Evolutionary conservation across 53 echinoderm and acorn worm species (phyloP).

Genomic region (Glandiceps talaboti): DNA sequence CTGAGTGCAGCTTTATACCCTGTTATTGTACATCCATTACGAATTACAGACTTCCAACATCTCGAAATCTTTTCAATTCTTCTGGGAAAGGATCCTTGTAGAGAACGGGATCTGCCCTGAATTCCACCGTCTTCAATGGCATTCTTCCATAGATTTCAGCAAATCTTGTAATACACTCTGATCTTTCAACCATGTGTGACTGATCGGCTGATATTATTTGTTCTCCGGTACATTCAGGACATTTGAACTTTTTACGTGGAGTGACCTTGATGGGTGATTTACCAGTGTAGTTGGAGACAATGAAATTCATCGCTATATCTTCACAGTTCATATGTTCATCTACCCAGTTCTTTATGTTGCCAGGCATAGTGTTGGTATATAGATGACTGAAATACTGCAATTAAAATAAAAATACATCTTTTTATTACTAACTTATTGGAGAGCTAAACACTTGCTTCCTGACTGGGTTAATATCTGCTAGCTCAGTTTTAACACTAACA

Average conservation of each 20-base stretch:
- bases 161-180: constrained; percentile 86
- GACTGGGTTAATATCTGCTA: too few species aligned
- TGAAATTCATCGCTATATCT: constrained; percentile 97
- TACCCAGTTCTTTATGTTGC: constrained; percentile 77
- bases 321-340: constrained; percentile 98
- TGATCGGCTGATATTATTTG: constrained; percentile 92
- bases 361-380: constrained; percentile 90
- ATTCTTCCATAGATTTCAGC: constrained; percentile 67
- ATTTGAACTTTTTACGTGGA: constrained; percentile 96
- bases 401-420: too few species aligned
- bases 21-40: too few species aligned
- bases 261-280: constrained; percentile 93
- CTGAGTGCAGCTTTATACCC: too few species aligned
- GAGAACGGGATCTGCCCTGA: constrained; percentile 86
- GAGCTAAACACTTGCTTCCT: too few species aligned
- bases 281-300: constrained; percentile 74
- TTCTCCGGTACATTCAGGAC: constrained; percentile 72
- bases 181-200: constrained; percentile 88
- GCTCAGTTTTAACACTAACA: too few species aligned
- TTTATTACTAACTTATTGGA: too few species aligned
- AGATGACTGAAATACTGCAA: constrained; percentile 83
- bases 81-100: constrained; percentile 77
- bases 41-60: constrained; percentile 80
- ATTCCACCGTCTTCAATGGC: constrained; percentile 89
- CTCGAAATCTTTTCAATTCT: constrained; percentile 75